phyloP scores from a whole-genome alignment of 2,888 invertebrate genomes.

The Neria commutata region DNA sequence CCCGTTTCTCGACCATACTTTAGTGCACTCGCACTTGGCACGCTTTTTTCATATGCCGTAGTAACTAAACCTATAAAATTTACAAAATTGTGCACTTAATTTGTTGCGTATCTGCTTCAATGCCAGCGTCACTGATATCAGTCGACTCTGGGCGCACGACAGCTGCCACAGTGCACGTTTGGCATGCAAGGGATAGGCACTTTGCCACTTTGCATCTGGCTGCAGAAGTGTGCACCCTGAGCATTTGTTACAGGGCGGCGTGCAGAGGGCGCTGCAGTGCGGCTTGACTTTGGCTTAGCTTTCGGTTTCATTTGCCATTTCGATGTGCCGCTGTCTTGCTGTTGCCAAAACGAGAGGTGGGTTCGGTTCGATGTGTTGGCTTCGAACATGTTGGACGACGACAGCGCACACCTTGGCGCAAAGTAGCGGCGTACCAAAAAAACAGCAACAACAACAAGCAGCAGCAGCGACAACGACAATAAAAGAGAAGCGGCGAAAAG shows the following conservation, averaged over 20 bases:
- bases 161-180: too few relatives aligned
- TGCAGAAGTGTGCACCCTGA: too few relatives aligned
- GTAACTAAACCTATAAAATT: too few relatives aligned
- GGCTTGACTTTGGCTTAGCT: slow-evolving; percentile 10
- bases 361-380: slow-evolving; percentile 27
- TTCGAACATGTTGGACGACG: slow-evolving; percentile 33
- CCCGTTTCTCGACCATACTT: too few relatives aligned
- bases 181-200: too few relatives aligned
- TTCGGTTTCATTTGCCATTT: slow-evolving; percentile 24
- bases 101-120: too few relatives aligned
- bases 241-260: not conserved
- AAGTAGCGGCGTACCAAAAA: slow-evolving; percentile 15
- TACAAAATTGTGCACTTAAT: too few relatives aligned
- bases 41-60: too few relatives aligned
- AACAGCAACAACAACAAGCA: slow-evolving; percentile 24
- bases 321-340: not conserved
- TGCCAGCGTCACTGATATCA: too few relatives aligned
- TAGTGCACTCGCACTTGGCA: too few relatives aligned
- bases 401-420: slow-evolving; percentile 19
- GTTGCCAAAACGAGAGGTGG: slow-evolving; percentile 2
- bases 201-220: too few relatives aligned
- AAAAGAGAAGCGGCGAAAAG: slow-evolving; percentile 19
- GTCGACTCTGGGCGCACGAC: too few relatives aligned
- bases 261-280: not conserved
- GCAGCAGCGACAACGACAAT: slow-evolving; percentile 26